Percentiles rank a stretch among this genome's conserved stretches.
Evolutionary conservation across 2,797 vertebrate genomes (phyloP).

Genomic region (Clarias pachynema): DNA sequence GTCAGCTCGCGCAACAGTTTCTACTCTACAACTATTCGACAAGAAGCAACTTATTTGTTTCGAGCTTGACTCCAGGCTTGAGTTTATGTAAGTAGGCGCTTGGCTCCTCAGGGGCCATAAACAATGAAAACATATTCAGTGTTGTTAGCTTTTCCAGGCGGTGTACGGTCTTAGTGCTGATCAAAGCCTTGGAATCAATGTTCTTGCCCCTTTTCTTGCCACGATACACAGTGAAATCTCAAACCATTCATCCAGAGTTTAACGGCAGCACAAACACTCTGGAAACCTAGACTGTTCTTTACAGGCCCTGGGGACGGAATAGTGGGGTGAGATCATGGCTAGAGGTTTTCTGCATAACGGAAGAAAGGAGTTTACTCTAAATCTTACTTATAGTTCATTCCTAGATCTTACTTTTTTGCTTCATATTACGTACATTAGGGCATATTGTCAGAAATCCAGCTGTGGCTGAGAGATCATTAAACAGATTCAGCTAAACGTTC

Average conservation of each 20-base stretch:
- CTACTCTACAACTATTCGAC: conserved; percentile 18
- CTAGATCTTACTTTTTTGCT: conserved; percentile 41
- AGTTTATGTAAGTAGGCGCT: conserved; percentile 42
- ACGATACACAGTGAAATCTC: conserved; percentile 47
- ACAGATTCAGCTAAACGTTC: conserved; percentile 5
- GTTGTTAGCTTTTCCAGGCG: conserved; percentile 49
- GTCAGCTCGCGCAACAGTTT: not conserved
- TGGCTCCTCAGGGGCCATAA: conserved; percentile 42
- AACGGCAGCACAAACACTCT: conserved; percentile 43
- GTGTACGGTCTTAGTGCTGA: conserved; percentile 38
- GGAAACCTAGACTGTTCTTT: conserved; percentile 55
- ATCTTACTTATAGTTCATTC: conserved; percentile 19
- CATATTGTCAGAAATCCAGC: conserved; percentile 4
- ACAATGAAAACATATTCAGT: conserved; percentile 50
- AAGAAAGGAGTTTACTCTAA: conserved; percentile 17
- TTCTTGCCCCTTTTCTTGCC: conserved; percentile 17
- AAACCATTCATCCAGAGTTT: conserved; percentile 55
- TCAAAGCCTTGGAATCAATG: conserved; percentile 46
- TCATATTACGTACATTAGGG: conserved; percentile 42
- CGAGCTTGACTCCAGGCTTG: conserved; percentile 40
- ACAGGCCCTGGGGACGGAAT: conserved; percentile 42
- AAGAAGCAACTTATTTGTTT: conserved; percentile 34
- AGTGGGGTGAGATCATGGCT: conserved; percentile 18
- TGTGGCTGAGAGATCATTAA: conserved; percentile 23
- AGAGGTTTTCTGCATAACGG: conserved; percentile 23